Conservation (phyloP, 2,113 vertebrate genomes). For the Cololabis saira region DNA sequence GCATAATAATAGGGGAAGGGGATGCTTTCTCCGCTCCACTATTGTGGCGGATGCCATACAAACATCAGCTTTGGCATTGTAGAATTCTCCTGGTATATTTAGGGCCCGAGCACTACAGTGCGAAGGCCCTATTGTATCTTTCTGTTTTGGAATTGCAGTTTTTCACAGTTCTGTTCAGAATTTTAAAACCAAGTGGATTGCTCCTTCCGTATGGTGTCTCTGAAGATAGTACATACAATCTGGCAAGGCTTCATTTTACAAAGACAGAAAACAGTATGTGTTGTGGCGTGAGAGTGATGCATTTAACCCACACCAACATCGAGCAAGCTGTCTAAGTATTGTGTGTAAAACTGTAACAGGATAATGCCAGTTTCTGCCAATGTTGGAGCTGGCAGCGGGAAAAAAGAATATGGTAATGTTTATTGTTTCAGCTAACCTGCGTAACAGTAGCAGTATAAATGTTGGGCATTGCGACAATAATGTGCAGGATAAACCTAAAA, state of each 20-base stretch:
- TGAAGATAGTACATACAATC: neutral
- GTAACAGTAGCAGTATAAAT: neutral
- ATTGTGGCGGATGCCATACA: neutral
- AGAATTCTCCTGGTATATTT: neutral
- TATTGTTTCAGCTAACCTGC: neutral
- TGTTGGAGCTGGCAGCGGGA: neutral
- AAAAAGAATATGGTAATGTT: neutral
- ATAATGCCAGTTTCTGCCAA: neutral
- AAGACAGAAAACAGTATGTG: conserved; percentile 1
- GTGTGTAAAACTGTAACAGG: neutral
- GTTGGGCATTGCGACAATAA: neutral
- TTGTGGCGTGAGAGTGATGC: neutral
- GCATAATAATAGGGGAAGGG: neutral
- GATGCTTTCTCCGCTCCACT: neutral
- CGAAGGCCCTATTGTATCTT: too few species aligned
- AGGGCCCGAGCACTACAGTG: too few species aligned
- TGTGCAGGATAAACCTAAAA: neutral
- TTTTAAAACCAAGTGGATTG: neutral
- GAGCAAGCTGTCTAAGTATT: neutral
- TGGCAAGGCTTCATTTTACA: neutral
- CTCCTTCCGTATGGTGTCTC: neutral
- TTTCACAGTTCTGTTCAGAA: neutral
- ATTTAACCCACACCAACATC: neutral
- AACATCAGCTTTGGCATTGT: neutral
- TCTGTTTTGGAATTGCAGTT: neutral